Percentiles rank a stretch among this genome's conserved stretches.
Evolutionary conservation across 2,797 vertebrate genomes (phyloP).

Genomic region (Sus cebifrons): DNA sequence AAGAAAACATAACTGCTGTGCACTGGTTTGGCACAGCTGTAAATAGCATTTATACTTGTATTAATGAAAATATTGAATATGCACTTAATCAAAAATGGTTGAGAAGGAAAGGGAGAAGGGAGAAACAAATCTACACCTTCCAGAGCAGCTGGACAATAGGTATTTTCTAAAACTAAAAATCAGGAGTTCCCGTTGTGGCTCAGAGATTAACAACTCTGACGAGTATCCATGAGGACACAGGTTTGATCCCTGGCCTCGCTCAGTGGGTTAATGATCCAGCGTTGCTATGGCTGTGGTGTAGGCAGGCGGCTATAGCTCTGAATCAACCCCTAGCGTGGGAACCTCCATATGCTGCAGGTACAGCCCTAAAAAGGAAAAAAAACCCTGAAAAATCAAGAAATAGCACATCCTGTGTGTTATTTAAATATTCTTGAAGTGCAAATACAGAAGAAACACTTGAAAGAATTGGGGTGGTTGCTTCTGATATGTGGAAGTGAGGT

Average conservation of each 20-base stretch:
- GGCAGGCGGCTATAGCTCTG: too few relatives aligned
- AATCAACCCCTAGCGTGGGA: too few relatives aligned
- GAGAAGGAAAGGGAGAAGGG: background rate
- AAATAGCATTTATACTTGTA: background rate
- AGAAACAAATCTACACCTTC: background rate
- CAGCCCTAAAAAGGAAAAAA: too few relatives aligned
- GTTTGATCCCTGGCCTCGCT: too few relatives aligned
- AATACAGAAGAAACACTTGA: background rate
- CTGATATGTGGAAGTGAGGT: fast-evolving
- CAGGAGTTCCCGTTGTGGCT: too few relatives aligned
- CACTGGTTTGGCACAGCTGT: background rate
- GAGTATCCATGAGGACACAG: too few relatives aligned
- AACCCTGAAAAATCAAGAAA: background rate
- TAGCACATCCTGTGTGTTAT: background rate
- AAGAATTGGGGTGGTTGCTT: background rate
- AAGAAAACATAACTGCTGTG: background rate
- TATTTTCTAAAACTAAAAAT: background rate
- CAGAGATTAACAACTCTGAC: too few relatives aligned
- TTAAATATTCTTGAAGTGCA: background rate
- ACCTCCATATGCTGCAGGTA: too few relatives aligned
- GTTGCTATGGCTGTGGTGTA: too few relatives aligned
- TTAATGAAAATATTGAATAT: background rate
- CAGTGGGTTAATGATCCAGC: too few relatives aligned
- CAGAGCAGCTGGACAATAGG: background rate
- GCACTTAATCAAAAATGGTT: background rate